Conservation (phyloP, 2,113 vertebrate species). For the Oncorhynchus tshawytscha region DNA sequence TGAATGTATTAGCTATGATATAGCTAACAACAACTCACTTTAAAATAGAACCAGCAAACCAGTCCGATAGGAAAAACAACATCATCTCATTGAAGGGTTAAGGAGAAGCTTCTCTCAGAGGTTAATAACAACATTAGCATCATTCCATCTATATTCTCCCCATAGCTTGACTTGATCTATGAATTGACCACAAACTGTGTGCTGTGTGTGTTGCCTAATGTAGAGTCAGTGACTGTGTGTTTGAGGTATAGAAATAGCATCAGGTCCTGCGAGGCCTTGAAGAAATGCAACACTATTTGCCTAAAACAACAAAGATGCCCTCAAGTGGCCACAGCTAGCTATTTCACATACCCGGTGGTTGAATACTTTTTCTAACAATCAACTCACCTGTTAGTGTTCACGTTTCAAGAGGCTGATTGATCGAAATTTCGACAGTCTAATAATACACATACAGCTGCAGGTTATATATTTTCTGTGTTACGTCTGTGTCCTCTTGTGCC, state of each 20-base stretch:
- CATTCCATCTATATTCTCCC: neutral
- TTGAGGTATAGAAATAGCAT: neutral
- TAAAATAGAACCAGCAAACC: too few species aligned
- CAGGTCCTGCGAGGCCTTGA: neutral
- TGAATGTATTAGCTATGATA: too few species aligned
- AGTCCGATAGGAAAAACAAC: too few species aligned
- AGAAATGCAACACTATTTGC: slow-evolving; percentile 17
- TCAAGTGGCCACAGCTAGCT: slow-evolving; percentile 52
- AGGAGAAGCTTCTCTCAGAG: too few species aligned
- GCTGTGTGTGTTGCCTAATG: neutral
- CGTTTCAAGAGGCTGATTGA: neutral
- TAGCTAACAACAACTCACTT: too few species aligned
- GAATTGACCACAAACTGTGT: neutral
- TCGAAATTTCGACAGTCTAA: neutral
- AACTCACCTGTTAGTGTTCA: neutral
- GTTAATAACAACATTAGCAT: neutral
- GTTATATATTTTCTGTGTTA: too few species aligned
- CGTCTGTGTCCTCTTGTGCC: too few species aligned
- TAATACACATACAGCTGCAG: too few species aligned
- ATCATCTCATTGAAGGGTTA: too few species aligned
- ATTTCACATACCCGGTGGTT: slow-evolving; percentile 32
- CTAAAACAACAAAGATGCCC: slow-evolving; percentile 50
- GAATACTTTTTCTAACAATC: neutral
- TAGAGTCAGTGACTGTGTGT: neutral
- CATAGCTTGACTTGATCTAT: neutral